Percentiles rank a stretch among this genome's conserved stretches.
These are phyloP conservation scores for Pollenia griseotomentosa DNA, from an alignment of 2,888 invertebrate species.

Conservation along the genomic window DNA sequence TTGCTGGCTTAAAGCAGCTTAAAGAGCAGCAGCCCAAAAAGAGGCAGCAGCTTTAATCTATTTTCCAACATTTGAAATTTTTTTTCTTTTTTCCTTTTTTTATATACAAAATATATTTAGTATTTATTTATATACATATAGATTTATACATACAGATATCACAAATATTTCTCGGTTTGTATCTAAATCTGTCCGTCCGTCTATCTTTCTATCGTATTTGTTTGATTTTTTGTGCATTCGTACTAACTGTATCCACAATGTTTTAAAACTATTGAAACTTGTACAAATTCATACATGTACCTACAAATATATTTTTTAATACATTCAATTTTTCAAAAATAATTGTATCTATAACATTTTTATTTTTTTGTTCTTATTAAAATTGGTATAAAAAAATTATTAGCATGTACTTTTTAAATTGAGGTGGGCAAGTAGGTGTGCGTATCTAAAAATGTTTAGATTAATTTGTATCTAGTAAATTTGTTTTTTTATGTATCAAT, in stretches of 20 bases:
- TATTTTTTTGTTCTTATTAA: background rate
- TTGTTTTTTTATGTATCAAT: slow-evolving; percentile 6
- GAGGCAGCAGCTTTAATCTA: slow-evolving; percentile 63
- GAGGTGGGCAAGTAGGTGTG: background rate
- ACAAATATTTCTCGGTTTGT: slow-evolving; percentile 36
- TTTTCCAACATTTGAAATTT: slow-evolving; percentile 64
- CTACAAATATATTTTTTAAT: background rate
- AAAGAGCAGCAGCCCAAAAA: slow-evolving; percentile 42
- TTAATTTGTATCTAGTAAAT: background rate
- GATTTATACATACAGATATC: background rate
- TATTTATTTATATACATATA: slow-evolving; percentile 36
- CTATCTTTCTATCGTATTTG: slow-evolving; percentile 25
- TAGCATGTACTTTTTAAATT: background rate
- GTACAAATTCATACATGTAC: background rate
- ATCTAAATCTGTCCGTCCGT: slow-evolving; percentile 26
- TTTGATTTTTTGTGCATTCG: background rate
- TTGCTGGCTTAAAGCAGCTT: slow-evolving; percentile 40
- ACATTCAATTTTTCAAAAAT: background rate
- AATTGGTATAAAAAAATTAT: slow-evolving; percentile 16
- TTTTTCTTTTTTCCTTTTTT: slow-evolving; percentile 2
- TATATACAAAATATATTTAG: slow-evolving; percentile 35
- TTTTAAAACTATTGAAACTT: slow-evolving; percentile 41
- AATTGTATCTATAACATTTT: background rate
- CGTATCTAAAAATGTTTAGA: background rate
- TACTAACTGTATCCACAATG: slow-evolving; percentile 32